Evolutionary conservation across 2,888 invertebrate species (phyloP), one percentile per base, ranked within the genome.

Genomic region (Microctonus brassicae): DNA sequence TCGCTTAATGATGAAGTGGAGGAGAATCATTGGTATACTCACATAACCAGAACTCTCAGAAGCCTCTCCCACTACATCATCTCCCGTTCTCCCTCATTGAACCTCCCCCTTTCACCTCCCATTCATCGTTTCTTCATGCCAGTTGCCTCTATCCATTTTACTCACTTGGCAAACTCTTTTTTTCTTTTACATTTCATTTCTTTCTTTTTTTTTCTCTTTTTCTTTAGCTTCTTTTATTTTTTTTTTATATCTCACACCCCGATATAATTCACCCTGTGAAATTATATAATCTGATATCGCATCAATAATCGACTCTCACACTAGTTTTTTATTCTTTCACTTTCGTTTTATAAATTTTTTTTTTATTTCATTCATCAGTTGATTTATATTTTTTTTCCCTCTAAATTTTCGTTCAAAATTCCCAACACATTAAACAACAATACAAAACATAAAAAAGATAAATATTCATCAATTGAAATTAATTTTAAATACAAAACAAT

Each of bases 271-370:
- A 82, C 84, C 82, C 84, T 83, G 83, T 82, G 79, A 79, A 85
- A 84, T 84, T n/a, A n/a, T 82, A 85, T 85, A 85, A 84, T 85
- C 85, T 83, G 84, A 85, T 85, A 84, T 85, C 82, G 82, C 84
- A 85, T 85, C 83, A 84, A 83, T 81, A 81, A 84, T 84, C 81
- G 81, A 79, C 80, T 79, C 73, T 75, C 39, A 47, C 63, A 26
- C 47, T 26, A 24, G 11, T 11, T 10, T 22, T 39, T 63, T 55
- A 63, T 11, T n/a, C 57, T 61, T 60, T 65, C 42, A 57, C 62
- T 58, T 55, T 47, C n/a, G 36, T 33, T 39, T 29, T 55, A 33
- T 62, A 53, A 65, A 66, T 33, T 55, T 42, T 58, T 42, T 42
- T 55, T 11, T 11, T 29, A 5, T 7, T 29, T 29, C 29, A 5